These are phyloP conservation scores for Chrysochloris asiatica DNA, from an alignment of 2,113 vertebrate species.

Conservation along the genomic window DNA sequence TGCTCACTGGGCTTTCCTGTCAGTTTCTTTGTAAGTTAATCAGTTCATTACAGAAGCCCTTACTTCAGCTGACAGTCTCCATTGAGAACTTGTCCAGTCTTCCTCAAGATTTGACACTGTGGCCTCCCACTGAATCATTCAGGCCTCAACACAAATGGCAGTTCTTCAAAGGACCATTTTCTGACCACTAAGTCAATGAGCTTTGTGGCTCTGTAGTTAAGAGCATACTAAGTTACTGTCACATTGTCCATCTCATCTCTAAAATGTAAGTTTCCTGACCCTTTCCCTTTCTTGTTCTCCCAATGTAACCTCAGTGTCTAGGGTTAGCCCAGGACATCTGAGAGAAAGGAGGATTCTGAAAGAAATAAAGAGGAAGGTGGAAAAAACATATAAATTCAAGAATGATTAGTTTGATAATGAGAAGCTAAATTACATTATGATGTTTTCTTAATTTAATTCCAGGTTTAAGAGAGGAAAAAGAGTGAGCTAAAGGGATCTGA, in stretches of 20 bases:
- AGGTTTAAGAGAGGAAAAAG: background rate
- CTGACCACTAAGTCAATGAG: background rate
- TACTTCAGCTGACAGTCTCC: background rate
- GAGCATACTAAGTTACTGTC: background rate
- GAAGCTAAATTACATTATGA: background rate
- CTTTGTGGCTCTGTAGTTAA: background rate
- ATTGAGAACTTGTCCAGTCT: background rate
- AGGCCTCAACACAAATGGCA: background rate
- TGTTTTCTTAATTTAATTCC: background rate
- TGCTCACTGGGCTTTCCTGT: background rate
- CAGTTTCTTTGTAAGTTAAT: background rate
- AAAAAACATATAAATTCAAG: background rate
- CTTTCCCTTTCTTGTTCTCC: background rate
- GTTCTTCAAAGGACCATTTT: background rate
- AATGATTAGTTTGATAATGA: background rate
- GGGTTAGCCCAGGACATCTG: background rate
- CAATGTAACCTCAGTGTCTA: background rate
- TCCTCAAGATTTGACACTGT: background rate
- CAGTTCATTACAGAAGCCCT: background rate
- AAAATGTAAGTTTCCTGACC: background rate
- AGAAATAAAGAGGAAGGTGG: background rate
- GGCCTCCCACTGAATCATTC: background rate
- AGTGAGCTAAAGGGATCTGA: background rate
- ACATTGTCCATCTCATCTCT: background rate
- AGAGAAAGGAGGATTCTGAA: background rate